These are phyloP conservation scores for Melipona bicolor DNA, from an alignment of 2,888 invertebrate species.

Conservation along the genomic window DNA sequence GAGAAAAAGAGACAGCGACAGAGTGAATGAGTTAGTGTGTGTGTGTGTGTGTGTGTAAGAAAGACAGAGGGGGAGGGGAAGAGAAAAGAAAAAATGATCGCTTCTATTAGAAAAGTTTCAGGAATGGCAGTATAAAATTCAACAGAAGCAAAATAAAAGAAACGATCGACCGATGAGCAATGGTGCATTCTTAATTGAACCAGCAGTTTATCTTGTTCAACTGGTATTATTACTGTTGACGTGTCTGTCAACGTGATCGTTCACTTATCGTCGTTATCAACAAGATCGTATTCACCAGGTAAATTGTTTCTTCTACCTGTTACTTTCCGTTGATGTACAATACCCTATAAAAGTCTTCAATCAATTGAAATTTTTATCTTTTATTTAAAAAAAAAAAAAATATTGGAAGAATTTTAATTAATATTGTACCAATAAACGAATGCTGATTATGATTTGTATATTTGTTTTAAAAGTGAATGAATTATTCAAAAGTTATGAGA, in stretches of 20 bases:
- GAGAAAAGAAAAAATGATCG: constrained; percentile 13
- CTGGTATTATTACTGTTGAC: constrained; percentile 43
- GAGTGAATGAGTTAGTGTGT: too few relatives aligned
- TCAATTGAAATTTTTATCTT: not conserved
- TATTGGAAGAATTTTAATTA: not conserved
- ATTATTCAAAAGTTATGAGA: not conserved
- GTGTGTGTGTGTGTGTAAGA: too few relatives aligned
- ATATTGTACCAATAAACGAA: not conserved
- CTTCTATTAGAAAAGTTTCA: constrained; percentile 42
- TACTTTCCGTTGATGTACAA: not conserved
- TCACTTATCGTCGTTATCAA: constrained; percentile 24
- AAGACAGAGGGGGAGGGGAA: too few relatives aligned
- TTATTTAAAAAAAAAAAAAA: not conserved
- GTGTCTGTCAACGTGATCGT: constrained; percentile 34
- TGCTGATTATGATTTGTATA: not conserved
- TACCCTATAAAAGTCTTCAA: not conserved
- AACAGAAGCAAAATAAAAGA: not conserved
- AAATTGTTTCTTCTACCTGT: constrained; percentile 18
- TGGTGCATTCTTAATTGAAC: constrained; percentile 17
- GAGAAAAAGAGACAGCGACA: not conserved
- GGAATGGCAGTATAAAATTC: not conserved
- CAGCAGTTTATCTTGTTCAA: constrained; percentile 38
- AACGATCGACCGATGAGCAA: constrained; percentile 11
- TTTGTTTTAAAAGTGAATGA: not conserved
- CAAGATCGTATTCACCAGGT: constrained; percentile 6